Evolutionary conservation across 2,797 vertebrate genomes (phyloP), one percentile per base, ranked within the genome.

Genomic region (Eospalax fontanierii): DNA sequence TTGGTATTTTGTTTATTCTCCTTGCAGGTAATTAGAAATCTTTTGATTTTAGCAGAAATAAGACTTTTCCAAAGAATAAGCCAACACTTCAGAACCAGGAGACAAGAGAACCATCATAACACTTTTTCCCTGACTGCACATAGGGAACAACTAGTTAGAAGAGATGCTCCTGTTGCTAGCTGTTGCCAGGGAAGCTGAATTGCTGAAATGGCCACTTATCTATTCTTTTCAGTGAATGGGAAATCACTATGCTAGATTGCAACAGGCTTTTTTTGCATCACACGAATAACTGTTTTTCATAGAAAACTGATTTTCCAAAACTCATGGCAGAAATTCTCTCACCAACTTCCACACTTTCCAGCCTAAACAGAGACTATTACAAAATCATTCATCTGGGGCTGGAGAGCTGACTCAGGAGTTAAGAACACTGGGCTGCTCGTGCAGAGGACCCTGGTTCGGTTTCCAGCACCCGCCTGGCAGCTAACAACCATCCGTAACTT

Each of bases 211-310:
- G 50, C 40, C 63, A 79, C 16, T 90, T 92, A 33, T 70, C 59
- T 85, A 11, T 59, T 85, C 19, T 59, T 87, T 84, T 73, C 38
- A 89, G 68, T 61, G 73, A 75, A 19, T 26, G 74, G 65, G 90
- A 46, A 91, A 91, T 87, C 50, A 50, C 84, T 83, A 74, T 35
- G 38, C 71, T 65, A 91, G 40, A 95, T 61, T 71, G 28, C 46
- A 81, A 66, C 0, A 75, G n/a, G 71, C 10, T 78, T 71, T 68
- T 82, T 70, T 66, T 30, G 6, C 61, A 63, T 85, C 54, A 54
- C 14, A 87, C 33, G 71, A 89, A 91, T 89, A 95, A 93, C 26
- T 78, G 57, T 93, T 94, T 87, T 94, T 86, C 76, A 93, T 79
- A 28, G 43, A 87, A 89, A 87, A 92, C 16, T 71, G 18, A 83